Evolutionary conservation across 2,888 invertebrate genomes (phyloP).

Genomic region (Ophion costatus): DNA sequence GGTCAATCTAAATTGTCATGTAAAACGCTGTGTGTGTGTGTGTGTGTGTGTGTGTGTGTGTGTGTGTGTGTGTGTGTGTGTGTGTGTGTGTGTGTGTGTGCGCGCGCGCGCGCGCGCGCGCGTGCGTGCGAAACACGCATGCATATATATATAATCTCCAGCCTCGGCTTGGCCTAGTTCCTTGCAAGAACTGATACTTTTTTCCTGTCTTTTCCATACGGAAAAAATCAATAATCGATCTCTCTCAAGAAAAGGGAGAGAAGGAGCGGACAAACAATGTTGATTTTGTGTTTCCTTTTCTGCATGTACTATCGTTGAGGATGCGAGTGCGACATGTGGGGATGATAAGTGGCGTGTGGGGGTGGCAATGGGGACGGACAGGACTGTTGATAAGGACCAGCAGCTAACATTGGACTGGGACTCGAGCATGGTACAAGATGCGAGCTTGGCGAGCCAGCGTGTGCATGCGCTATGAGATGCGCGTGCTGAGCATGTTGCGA

Average conservation of each 20-base stretch:
- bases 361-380: constrained; percentile 91
- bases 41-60: constrained; percentile 12
- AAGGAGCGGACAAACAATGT: background rate
- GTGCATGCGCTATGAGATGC: constrained; percentile 87
- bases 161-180: constrained; percentile 63
- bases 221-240: background rate
- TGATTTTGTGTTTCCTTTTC: background rate
- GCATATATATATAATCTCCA: constrained; percentile 43
- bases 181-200: constrained; percentile 19
- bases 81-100: constrained; percentile 13
- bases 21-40: constrained; percentile 22
- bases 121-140: no score
- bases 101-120: no score
- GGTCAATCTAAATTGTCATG: constrained; percentile 55
- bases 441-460: constrained; percentile 84
- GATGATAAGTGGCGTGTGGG: constrained; percentile 85
- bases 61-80: constrained; percentile 10
- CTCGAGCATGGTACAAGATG: constrained; percentile 87
- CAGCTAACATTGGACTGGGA: constrained; percentile 90
- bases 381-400: constrained; percentile 85
- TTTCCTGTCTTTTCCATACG: background rate
- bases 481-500: constrained; percentile 86
- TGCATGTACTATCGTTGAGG: constrained; percentile 90
- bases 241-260: background rate
- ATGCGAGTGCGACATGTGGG: constrained; percentile 90